phyloP scores from a whole-genome alignment of 2,888 invertebrate species.

The Syritta pipiens region DNA sequence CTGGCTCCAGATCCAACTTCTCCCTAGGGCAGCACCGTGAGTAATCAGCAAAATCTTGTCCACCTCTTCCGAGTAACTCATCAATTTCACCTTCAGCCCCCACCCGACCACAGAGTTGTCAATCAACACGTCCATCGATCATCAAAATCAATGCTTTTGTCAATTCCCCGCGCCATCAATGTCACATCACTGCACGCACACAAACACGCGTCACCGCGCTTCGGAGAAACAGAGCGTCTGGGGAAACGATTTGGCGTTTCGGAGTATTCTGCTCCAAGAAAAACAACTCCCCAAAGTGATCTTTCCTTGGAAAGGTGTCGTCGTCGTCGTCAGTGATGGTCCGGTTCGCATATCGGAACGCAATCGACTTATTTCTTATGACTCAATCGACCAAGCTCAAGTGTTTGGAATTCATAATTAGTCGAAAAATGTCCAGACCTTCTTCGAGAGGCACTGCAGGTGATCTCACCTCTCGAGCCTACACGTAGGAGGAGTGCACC shows the following conservation, averaged over 20 bases:
- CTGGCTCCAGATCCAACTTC: no score
- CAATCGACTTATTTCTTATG: slow-evolving; percentile 23
- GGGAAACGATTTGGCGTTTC: no score
- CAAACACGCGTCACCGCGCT: no score
- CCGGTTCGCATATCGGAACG: background rate
- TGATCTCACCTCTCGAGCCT: slow-evolving; percentile 37
- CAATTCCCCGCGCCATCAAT: background rate
- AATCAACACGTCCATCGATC: slow-evolving; percentile 7
- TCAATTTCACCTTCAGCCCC: no score
- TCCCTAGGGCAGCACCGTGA: no score
- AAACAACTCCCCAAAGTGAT: no score
- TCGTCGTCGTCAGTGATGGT: no score
- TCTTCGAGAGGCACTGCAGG: background rate
- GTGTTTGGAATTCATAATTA: slow-evolving; percentile 33
- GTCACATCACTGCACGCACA: slow-evolving; percentile 6
- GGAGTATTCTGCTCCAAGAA: no score
- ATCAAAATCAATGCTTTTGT: background rate
- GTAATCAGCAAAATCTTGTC: no score
- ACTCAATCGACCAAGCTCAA: slow-evolving; percentile 5
- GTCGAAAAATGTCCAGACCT: background rate
- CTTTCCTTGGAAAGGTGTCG: no score
- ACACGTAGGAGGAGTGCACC: slow-evolving; percentile 57
- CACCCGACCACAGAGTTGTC: background rate
- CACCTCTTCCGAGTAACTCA: no score
- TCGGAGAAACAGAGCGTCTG: slow-evolving; percentile 7